Evolutionary conservation across 2,797 vertebrate genomes (phyloP).

Genomic region (Argyrosomus regius): DNA sequence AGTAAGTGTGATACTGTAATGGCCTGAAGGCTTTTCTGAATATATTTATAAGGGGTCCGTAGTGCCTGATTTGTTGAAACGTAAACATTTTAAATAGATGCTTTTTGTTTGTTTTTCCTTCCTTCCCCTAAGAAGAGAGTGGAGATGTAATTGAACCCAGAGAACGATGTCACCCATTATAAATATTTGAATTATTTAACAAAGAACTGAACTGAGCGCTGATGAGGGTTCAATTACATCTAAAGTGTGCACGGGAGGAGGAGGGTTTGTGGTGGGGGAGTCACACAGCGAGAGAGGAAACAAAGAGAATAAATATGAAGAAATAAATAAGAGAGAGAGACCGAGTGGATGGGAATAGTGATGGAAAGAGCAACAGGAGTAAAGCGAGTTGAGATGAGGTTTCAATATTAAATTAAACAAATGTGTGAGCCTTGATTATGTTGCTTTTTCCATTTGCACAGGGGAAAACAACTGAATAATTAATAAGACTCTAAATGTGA

Average conservation of each 20-base stretch:
- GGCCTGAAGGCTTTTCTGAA: conserved; percentile 45
- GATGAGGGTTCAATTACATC: conserved; percentile 65
- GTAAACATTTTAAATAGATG: conserved; percentile 61
- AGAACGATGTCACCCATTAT: conserved; percentile 53
- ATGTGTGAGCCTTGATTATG: conserved; percentile 47
- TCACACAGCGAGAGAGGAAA: conserved; percentile 37
- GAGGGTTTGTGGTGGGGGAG: neutral
- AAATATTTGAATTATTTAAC: conserved; percentile 65
- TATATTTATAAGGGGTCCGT: conserved; percentile 35
- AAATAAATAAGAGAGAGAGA: conserved; percentile 40
- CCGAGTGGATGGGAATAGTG: conserved; percentile 31
- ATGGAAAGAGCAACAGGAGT: conserved; percentile 15
- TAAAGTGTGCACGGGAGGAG: conserved; percentile 37
- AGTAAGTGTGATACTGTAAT: conserved; percentile 16
- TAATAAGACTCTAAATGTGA: conserved; percentile 57
- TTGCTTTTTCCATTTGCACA: conserved; percentile 54
- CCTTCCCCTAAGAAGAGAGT: conserved; percentile 46
- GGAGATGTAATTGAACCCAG: conserved; percentile 55
- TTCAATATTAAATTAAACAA: conserved; percentile 57
- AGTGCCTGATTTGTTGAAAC: conserved; percentile 50
- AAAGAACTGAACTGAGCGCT: conserved; percentile 49
- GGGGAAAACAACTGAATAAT: conserved; percentile 70
- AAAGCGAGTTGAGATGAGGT: conserved; percentile 31
- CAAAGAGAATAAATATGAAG: conserved; percentile 55
- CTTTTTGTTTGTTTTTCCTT: conserved; percentile 57